Percentiles rank a stretch among this genome's conserved stretches.
phyloP scores from a whole-genome alignment of 2,888 invertebrate genomes.

The Harmothoe impar region DNA sequence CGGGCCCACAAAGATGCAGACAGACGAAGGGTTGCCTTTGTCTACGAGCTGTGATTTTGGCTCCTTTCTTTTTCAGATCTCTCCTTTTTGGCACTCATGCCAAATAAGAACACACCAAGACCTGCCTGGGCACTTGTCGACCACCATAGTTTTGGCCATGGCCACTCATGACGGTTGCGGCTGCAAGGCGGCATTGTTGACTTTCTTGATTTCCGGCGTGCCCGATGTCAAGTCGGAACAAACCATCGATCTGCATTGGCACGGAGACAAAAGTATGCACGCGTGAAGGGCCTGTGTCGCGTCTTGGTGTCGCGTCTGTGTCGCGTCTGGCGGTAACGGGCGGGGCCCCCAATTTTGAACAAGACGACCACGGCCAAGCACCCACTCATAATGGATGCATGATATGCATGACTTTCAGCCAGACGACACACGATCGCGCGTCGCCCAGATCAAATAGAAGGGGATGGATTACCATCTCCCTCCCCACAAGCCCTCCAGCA shows the following conservation, averaged over 20 bases:
- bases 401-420: conserved; percentile 42
- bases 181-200: conserved; percentile 4
- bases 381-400: conserved; percentile 28
- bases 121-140: background rate
- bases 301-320: conserved; percentile 26
- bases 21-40: background rate
- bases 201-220: conserved; percentile 39
- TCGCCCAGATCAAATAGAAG: conserved; percentile 15
- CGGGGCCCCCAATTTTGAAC: background rate
- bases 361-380: background rate
- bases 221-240: conserved; percentile 21
- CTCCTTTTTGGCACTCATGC: background rate
- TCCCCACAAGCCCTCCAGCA: background rate
- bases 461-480: conserved; percentile 24
- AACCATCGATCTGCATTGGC: conserved; percentile 37
- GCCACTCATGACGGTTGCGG: conserved; percentile 3
- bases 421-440: conserved; percentile 29
- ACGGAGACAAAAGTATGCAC: conserved; percentile 10
- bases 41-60: background rate
- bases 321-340: background rate
- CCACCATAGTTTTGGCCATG: background rate
- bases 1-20: background rate
- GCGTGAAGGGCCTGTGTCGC: conserved; percentile 15
- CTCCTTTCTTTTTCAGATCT: background rate
- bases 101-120: conserved; percentile 1